Conservation (phyloP, 2,113 vertebrate genomes). For the Ibidorhyncha struthersii region DNA sequence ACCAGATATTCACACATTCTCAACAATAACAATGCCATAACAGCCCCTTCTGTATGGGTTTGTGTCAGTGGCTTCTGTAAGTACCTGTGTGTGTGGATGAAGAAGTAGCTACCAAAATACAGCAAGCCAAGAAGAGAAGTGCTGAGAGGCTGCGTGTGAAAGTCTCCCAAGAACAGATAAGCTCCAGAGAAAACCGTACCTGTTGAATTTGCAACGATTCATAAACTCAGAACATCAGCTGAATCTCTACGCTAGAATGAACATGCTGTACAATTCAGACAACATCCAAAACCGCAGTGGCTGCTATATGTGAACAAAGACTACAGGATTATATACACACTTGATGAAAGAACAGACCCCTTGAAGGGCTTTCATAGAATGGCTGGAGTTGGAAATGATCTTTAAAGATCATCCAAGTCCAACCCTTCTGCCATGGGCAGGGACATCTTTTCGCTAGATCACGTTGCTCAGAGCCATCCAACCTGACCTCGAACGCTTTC, state of each 20-base stretch:
- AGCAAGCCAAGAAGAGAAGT: neutral
- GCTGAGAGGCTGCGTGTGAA: neutral
- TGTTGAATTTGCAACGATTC: neutral
- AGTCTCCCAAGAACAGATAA: neutral
- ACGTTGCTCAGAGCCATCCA: neutral
- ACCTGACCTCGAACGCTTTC: neutral
- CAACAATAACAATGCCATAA: neutral
- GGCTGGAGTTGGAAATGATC: neutral
- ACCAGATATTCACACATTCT: neutral
- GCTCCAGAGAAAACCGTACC: neutral
- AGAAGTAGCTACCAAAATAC: neutral
- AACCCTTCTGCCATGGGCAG: neutral
- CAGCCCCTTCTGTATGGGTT: neutral
- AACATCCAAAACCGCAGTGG: neutral
- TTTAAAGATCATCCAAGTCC: neutral
- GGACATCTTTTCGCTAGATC: neutral
- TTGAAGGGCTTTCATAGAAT: neutral
- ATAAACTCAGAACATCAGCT: neutral
- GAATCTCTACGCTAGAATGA: neutral
- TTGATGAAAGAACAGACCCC: neutral
- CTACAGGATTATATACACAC: neutral
- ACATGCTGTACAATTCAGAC: neutral
- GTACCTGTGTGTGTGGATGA: neutral
- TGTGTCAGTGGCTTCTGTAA: neutral
- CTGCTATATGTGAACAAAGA: neutral